Conservation (phyloP, 2,797 vertebrate species). For the Takifugu rubripes region DNA sequence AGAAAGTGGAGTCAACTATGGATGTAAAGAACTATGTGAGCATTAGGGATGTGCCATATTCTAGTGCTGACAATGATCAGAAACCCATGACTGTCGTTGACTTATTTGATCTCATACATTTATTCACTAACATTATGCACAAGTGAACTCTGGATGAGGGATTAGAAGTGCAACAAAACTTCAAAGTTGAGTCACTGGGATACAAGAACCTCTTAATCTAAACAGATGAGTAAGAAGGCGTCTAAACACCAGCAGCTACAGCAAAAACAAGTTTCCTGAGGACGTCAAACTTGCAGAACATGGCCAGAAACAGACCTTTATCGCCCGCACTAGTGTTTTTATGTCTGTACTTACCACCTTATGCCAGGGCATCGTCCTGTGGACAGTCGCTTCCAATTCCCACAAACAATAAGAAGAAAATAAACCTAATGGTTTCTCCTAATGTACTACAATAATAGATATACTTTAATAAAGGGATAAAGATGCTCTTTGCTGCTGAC, state of each 20-base stretch:
- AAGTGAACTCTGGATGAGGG: neutral
- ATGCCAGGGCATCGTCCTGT: slow-evolving; percentile 46
- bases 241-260: too few species aligned
- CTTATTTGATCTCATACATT: neutral
- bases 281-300: too few species aligned
- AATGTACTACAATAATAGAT: slow-evolving; percentile 6
- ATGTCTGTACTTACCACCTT: slow-evolving; percentile 56
- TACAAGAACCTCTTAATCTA: too few species aligned
- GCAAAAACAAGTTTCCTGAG: too few species aligned
- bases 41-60: slow-evolving; percentile 8
- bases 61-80: too few species aligned
- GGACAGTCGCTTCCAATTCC: slow-evolving; percentile 25
- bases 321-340: slow-evolving; percentile 4
- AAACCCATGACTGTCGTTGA: neutral
- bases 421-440: slow-evolving; percentile 10
- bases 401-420: slow-evolving; percentile 23
- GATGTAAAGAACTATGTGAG: slow-evolving; percentile 64
- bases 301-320: too few species aligned
- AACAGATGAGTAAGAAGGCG: too few species aligned
- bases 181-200: too few species aligned
- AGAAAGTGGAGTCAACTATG: slow-evolving; percentile 87
- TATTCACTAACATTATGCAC: neutral
- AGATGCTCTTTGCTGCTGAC: neutral
- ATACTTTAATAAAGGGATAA: too few species aligned
- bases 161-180: too few species aligned